A percentile compares a stretch with the other conserved stretches of the same genome.
Evolutionary conservation across 2,888 invertebrate genomes (phyloP).

Genomic region (Xestia rhomboidea): DNA sequence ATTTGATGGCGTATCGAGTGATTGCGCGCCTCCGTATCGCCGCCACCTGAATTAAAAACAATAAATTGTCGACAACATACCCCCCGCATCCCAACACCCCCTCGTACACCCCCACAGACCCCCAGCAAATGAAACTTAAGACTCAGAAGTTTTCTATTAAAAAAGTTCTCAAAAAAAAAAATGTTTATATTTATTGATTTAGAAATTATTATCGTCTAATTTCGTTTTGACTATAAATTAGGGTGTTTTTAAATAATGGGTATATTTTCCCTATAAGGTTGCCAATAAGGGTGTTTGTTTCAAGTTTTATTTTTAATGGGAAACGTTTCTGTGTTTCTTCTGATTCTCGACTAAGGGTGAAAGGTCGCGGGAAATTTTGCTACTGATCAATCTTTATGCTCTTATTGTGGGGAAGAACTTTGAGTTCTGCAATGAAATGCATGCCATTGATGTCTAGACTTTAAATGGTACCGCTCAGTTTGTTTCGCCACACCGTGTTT

Average conservation of each 20-base stretch:
- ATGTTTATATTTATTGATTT: slow-evolving; percentile 75
- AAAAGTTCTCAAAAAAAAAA: slow-evolving; percentile 79
- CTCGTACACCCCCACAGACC: slow-evolving; percentile 20
- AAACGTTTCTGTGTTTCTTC: not conserved
- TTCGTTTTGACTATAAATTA: slow-evolving; percentile 61
- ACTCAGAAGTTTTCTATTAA: slow-evolving; percentile 79
- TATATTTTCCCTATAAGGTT: slow-evolving; percentile 26
- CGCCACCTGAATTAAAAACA: slow-evolving; percentile 87
- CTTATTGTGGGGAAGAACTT: not conserved
- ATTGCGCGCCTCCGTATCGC: slow-evolving; percentile 77
- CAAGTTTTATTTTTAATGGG: slow-evolving; percentile 25
- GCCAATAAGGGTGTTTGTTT: slow-evolving; percentile 36
- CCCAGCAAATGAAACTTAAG: slow-evolving; percentile 70
- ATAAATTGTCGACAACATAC: slow-evolving; percentile 80
- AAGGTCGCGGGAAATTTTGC: not conserved
- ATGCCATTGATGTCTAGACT: not conserved
- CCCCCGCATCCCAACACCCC: slow-evolving; percentile 21
- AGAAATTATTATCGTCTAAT: slow-evolving; percentile 66
- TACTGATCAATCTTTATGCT: not conserved
- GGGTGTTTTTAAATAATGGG: slow-evolving; percentile 55
- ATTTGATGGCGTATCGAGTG: slow-evolving; percentile 81
- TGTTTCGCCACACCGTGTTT: not conserved
- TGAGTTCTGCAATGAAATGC: not conserved
- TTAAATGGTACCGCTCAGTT: not conserved
- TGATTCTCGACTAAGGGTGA: not conserved